These are phyloP conservation scores for Polyergus mexicanus DNA, from an alignment of 1,140 invertebrate species.

Conservation along the genomic window DNA sequence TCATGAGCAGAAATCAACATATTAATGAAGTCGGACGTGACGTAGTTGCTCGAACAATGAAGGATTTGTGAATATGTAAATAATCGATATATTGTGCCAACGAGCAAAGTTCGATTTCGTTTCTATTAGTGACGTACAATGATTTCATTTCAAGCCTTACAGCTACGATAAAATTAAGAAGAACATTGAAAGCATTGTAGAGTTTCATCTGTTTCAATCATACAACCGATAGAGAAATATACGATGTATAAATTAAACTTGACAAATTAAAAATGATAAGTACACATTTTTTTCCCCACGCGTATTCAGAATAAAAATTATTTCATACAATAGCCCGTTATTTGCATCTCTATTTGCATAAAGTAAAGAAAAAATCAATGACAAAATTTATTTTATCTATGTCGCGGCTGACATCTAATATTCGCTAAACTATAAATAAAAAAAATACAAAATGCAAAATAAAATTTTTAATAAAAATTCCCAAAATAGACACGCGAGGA, in stretches of 20 bases:
- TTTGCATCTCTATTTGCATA: not conserved
- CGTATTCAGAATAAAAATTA: not conserved
- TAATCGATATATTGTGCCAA: not conserved
- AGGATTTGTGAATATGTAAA: constrained; percentile 16
- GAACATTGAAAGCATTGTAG: not conserved
- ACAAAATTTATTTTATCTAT: not conserved
- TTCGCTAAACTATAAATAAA: not conserved
- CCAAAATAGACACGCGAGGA: not conserved
- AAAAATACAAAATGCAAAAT: not conserved
- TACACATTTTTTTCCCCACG: not conserved
- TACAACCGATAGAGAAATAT: not conserved
- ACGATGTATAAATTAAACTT: not conserved
- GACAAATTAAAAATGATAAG: not conserved
- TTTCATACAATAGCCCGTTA: not conserved
- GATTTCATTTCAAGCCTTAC: not conserved
- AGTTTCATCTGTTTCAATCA: not conserved
- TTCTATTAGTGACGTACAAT: not conserved
- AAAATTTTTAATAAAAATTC: not conserved
- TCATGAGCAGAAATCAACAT: constrained; percentile 39
- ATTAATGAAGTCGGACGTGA: constrained; percentile 14
- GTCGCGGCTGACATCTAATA: not conserved
- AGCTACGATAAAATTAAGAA: not conserved
- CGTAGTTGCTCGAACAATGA: constrained; percentile 13
- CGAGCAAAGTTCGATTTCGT: constrained; percentile 27
- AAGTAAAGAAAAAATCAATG: not conserved